Percentiles rank a stretch among this genome's conserved stretches.
phyloP scores from a whole-genome alignment of 53 echinoderm and acorn worm genomes.

The Antedon mediterranea region DNA sequence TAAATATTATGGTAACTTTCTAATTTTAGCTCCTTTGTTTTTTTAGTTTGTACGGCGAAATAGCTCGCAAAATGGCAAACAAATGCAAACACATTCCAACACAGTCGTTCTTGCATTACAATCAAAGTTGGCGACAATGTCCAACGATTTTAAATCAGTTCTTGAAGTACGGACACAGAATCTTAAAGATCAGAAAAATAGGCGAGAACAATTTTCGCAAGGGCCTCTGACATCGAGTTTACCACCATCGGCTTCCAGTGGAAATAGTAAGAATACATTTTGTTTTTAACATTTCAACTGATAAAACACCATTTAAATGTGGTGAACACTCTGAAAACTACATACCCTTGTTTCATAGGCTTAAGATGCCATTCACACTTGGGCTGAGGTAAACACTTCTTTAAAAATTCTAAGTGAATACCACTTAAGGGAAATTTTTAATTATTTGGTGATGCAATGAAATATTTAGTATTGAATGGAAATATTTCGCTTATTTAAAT shows the following conservation, averaged over 20 bases:
- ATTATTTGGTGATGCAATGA: no score
- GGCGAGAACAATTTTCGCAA: constrained; percentile 82
- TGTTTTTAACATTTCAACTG: no score
- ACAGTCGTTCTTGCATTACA: constrained; percentile 87
- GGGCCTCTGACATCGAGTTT: constrained; percentile 25
- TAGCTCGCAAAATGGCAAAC: constrained; percentile 61
- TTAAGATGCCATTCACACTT: no score
- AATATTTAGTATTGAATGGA: no score
- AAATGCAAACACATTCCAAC: constrained; percentile 94
- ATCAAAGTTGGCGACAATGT: constrained; percentile 94
- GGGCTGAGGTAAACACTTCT: no score
- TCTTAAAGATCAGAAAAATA: constrained; percentile 86
- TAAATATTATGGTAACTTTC: not conserved
- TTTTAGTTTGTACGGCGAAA: constrained; percentile 65
- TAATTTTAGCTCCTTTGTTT: not conserved
- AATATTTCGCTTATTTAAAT: no score
- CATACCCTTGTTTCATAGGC: no score
- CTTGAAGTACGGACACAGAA: constrained; percentile 99
- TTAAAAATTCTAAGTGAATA: no score
- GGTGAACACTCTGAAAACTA: no score
- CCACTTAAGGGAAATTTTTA: no score
- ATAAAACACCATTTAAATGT: no score
- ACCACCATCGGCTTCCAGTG: constrained; percentile 34
- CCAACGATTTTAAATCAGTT: constrained; percentile 89
- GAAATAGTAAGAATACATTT: constrained; percentile 20